Conservation (phyloP, 2,888 invertebrate species). For the Atethmia centrago region DNA sequence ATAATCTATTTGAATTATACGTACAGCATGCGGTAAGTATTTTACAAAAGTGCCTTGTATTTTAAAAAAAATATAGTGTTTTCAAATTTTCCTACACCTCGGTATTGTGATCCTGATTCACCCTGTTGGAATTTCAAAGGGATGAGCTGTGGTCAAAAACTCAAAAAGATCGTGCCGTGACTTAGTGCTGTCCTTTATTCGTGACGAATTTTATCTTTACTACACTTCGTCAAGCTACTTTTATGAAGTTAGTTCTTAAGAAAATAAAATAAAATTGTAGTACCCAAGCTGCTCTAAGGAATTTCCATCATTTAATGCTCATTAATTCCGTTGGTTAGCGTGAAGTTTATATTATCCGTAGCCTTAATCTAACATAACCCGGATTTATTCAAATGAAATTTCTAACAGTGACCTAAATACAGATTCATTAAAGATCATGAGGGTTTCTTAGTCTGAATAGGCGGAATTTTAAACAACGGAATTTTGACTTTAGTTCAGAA, state of each 20-base stretch:
- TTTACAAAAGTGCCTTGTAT: no score
- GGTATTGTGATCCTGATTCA: slow-evolving; percentile 77
- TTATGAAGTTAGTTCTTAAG: slow-evolving; percentile 2
- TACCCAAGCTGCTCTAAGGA: slow-evolving; percentile 44
- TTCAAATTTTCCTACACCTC: slow-evolving; percentile 23
- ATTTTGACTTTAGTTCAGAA: slow-evolving; percentile 29
- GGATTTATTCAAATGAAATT: slow-evolving; percentile 65
- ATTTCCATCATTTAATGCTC: slow-evolving; percentile 65
- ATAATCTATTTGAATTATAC: no score
- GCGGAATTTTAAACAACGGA: slow-evolving; percentile 44
- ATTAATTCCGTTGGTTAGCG: slow-evolving; percentile 70
- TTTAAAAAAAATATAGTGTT: slow-evolving; percentile 23
- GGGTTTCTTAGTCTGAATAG: slow-evolving; percentile 36
- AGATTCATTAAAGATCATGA: slow-evolving; percentile 43
- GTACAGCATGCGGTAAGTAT: no score
- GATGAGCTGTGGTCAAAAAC: slow-evolving; percentile 76
- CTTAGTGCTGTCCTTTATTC: slow-evolving; percentile 69
- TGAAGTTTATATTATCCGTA: slow-evolving; percentile 68
- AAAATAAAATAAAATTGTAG: slow-evolving; percentile 30
- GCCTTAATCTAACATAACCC: slow-evolving; percentile 71
- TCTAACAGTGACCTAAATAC: slow-evolving; percentile 49
- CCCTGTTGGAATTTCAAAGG: slow-evolving; percentile 74
- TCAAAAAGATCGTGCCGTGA: slow-evolving; percentile 74
- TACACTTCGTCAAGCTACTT: slow-evolving; percentile 23
- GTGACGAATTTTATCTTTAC: slow-evolving; percentile 46